phyloP scores from a whole-genome alignment of 2,113 vertebrate genomes.

The Ondatra zibethicus region DNA sequence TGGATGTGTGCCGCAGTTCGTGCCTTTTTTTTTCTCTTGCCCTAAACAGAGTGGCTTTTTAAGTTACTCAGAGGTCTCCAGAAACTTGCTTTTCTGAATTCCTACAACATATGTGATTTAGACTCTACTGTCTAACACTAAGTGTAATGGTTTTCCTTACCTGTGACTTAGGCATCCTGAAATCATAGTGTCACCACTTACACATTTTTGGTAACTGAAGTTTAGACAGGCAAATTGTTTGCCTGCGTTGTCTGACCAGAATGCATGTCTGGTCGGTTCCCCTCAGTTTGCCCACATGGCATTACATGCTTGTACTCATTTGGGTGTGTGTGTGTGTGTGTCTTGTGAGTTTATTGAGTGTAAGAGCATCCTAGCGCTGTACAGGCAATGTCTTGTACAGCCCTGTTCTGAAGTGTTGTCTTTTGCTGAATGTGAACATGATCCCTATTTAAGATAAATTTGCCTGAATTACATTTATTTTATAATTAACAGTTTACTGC shows the following conservation, averaged over 20 bases:
- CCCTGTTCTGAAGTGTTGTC: neutral
- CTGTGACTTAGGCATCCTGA: neutral
- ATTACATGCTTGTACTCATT: neutral
- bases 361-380: neutral
- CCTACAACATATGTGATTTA: neutral
- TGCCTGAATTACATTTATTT: conserved; percentile 7
- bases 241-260: neutral
- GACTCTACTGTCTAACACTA: neutral
- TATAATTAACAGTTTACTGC: conserved; percentile 11
- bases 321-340: conserved; percentile 4
- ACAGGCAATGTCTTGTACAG: neutral
- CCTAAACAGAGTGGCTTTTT: conserved; percentile 34
- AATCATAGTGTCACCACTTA: conserved; percentile 20
- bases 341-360: conserved; percentile 32
- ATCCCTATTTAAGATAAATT: conserved; percentile 41
- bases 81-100: conserved; percentile 16
- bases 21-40: conserved; percentile 9
- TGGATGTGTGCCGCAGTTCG: neutral
- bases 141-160: conserved; percentile 28
- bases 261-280: neutral
- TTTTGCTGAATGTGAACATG: neutral
- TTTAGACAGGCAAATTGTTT: conserved; percentile 7
- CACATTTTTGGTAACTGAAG: neutral
- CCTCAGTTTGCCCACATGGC: neutral
- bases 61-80: conserved; percentile 12